Conservation (phyloP, 2,888 invertebrate genomes). For the Meghimatium bilineatum region DNA sequence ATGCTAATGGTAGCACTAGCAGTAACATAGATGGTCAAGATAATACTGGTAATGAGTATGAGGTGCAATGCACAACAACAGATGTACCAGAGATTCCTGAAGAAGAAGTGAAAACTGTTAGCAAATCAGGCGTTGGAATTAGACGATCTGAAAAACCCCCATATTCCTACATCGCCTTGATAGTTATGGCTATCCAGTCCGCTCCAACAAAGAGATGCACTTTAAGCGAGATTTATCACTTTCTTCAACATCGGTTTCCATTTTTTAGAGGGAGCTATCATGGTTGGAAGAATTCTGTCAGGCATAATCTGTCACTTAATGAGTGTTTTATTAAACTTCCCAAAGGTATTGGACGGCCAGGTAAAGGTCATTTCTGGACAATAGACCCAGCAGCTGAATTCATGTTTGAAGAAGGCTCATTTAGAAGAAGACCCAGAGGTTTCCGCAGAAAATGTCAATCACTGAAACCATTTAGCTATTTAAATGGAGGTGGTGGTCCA, state of each 20-base stretch:
- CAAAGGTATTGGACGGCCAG: conserved; percentile 92
- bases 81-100: conserved; percentile 61
- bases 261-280: conserved; percentile 95
- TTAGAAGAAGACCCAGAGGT: conserved; percentile 92
- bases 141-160: conserved; percentile 96
- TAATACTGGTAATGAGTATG: conserved; percentile 58
- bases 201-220: conserved; percentile 93
- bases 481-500: conserved; percentile 68
- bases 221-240: conserved; percentile 95
- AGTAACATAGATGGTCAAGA: neutral
- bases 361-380: conserved; percentile 99
- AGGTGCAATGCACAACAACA: conserved; percentile 61
- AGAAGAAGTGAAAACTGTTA: conserved; percentile 45
- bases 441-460: conserved; percentile 94
- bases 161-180: conserved; percentile 95
- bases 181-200: conserved; percentile 95
- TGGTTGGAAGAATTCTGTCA: conserved; percentile 99
- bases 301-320: conserved; percentile 96
- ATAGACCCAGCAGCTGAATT: conserved; percentile 96
- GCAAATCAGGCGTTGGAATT: conserved; percentile 67
- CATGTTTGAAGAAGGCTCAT: conserved; percentile 98
- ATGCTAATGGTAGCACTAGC: neutral
- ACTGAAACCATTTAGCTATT: conserved; percentile 81
- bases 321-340: conserved; percentile 98
- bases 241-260: conserved; percentile 92